Evolutionary conservation across 2,888 invertebrate genomes (phyloP).

Genomic region (Apamea monoglypha): DNA sequence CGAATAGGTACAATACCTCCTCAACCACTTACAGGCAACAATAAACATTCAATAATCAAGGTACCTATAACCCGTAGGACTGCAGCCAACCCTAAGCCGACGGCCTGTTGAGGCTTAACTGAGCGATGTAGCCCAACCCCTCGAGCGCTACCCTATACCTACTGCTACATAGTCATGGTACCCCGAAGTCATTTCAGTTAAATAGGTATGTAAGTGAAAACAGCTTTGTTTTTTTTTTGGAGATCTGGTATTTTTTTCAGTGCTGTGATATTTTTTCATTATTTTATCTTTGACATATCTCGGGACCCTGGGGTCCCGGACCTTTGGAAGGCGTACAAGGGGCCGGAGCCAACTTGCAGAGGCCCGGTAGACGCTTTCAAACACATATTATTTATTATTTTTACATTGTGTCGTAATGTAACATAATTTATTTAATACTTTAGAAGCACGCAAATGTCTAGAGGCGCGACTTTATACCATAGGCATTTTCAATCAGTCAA

Average conservation of each 20-base stretch:
- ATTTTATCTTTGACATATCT: no score
- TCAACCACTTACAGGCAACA: not conserved
- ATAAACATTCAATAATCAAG: constrained; percentile 54
- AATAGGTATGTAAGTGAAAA: not conserved
- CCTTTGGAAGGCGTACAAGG: no score
- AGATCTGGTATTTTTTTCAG: not conserved
- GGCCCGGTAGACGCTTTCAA: no score
- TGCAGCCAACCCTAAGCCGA: constrained; percentile 63
- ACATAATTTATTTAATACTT: not conserved
- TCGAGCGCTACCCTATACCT: constrained; percentile 35
- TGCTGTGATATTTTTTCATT: not conserved
- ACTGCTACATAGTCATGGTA: not conserved
- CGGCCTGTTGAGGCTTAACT: constrained; percentile 63
- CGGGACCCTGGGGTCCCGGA: no score
- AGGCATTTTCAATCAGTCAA: not conserved
- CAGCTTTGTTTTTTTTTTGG: not conserved
- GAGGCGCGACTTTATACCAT: not conserved
- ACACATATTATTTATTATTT: no score
- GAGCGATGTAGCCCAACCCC: constrained; percentile 43
- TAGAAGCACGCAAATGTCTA: not conserved
- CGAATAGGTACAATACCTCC: constrained; percentile 3
- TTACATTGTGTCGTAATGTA: no score
- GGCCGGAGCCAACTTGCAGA: no score
- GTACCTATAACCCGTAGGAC: constrained; percentile 26
- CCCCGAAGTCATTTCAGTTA: not conserved